phyloP scores from a whole-genome alignment of 2,113 vertebrate species.

The Dasyurus viverrinus region DNA sequence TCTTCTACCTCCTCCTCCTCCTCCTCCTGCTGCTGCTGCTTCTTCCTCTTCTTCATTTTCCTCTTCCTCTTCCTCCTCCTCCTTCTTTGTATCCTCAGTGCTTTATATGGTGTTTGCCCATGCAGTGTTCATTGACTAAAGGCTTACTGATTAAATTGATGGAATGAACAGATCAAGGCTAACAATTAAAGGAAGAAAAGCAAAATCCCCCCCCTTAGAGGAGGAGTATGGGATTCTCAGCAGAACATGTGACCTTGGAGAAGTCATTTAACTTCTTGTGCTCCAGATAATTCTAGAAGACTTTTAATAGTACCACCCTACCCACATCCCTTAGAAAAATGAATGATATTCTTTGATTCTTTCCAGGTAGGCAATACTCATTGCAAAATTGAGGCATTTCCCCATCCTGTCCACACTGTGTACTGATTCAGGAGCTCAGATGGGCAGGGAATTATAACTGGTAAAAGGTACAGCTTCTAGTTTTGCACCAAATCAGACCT shows the following conservation, averaged over 20 bases:
- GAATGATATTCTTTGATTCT: background rate
- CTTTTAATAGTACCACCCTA: background rate
- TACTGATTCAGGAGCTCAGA: background rate
- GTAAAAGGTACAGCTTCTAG: background rate
- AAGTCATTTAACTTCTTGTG: background rate
- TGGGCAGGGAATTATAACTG: background rate
- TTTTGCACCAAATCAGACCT: background rate
- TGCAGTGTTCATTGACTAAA: background rate
- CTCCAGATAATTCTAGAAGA: background rate
- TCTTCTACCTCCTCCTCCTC: too few relatives aligned
- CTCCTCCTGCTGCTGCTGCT: too few relatives aligned
- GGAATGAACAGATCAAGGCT: background rate
- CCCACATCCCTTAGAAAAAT: background rate
- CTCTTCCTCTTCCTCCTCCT: too few relatives aligned
- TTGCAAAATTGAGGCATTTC: background rate
- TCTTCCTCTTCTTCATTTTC: too few relatives aligned
- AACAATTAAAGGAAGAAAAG: background rate
- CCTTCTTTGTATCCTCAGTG: background rate
- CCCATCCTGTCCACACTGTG: background rate
- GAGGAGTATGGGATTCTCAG: background rate
- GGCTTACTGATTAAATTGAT: background rate
- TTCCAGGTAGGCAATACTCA: background rate
- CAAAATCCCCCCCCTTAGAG: background rate
- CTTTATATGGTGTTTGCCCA: background rate
- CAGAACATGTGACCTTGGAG: background rate